Percentiles rank a stretch among this genome's conserved stretches.
These are phyloP conservation scores for Thalpophila matura DNA, from an alignment of 2,888 invertebrate species.

Conservation along the genomic window DNA sequence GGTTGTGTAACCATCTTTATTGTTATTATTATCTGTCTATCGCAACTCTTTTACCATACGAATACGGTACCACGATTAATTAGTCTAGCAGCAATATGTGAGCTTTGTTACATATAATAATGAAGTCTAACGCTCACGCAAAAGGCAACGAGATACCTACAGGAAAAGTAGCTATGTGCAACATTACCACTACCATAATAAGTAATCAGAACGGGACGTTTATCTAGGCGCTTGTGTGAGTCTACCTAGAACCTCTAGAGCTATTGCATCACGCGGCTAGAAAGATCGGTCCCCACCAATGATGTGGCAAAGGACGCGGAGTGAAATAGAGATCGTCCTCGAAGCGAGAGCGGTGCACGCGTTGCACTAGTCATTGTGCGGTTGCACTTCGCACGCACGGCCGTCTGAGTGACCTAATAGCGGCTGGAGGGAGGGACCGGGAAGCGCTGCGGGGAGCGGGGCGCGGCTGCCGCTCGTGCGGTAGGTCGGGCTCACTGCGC, in stretches of 20 bases:
- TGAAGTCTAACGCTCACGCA: conserved; percentile 43
- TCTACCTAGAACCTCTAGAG: conserved; percentile 81
- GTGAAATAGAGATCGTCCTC: conserved; percentile 91
- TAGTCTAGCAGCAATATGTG: neutral
- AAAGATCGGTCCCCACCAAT: conserved; percentile 90
- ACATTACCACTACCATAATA: conserved; percentile 63
- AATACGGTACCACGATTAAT: conserved; percentile 3
- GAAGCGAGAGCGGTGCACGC: conserved; percentile 91
- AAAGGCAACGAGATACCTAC: conserved; percentile 42
- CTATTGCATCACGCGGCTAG: conserved; percentile 88
- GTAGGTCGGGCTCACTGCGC: conserved; percentile 90
- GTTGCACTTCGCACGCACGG: conserved; percentile 89
- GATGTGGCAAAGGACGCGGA: conserved; percentile 89
- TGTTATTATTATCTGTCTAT: conserved; percentile 76
- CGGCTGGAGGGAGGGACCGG: conserved; percentile 90
- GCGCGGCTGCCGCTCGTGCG: conserved; percentile 82
- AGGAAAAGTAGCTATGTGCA: conserved; percentile 59
- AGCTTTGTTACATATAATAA: conserved; percentile 43
- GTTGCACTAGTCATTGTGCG: conserved; percentile 90
- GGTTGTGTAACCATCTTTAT: conserved; percentile 78
- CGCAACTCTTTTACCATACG: conserved; percentile 40
- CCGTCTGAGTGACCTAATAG: conserved; percentile 90
- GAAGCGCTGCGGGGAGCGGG: conserved; percentile 85
- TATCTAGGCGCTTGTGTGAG: conserved; percentile 76
- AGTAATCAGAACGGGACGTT: conserved; percentile 76